Percentiles rank a stretch among this genome's conserved stretches.
These are phyloP conservation scores for Tetragnatha versicolor DNA, from an alignment of 1,140 invertebrate species.

Conservation along the genomic window DNA sequence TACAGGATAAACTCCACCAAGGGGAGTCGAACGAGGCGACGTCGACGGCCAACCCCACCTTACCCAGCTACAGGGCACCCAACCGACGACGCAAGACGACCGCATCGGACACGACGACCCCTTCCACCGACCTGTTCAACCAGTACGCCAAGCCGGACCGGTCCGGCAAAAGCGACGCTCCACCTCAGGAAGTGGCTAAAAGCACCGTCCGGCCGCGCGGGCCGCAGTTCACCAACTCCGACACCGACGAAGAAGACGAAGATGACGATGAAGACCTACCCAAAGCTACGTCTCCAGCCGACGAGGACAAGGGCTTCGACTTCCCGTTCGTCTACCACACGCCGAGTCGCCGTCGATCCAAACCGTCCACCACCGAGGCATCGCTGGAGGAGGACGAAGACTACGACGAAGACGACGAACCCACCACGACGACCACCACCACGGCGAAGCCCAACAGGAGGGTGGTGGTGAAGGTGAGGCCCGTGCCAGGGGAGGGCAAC, in stretches of 20 bases:
- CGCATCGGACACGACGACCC: neutral
- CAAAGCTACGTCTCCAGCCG: neutral
- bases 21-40: slow-evolving; percentile 32
- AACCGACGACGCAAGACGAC: slow-evolving; percentile 8
- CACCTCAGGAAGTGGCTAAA: neutral
- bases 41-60: slow-evolving; percentile 32
- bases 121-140: slow-evolving; percentile 5
- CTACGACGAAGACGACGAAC: slow-evolving; percentile 23
- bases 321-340: slow-evolving; percentile 57
- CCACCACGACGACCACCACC: slow-evolving; percentile 14
- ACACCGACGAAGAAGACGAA: neutral
- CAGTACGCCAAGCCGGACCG: slow-evolving; percentile 49
- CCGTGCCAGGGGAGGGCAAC: slow-evolving; percentile 25
- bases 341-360: slow-evolving; percentile 21
- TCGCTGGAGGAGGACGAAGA: slow-evolving; percentile 31
- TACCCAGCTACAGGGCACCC: slow-evolving; percentile 27
- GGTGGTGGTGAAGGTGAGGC: slow-evolving; percentile 44
- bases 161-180: neutral
- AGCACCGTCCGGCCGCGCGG: slow-evolving; percentile 38
- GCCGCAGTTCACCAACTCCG: slow-evolving; percentile 36
- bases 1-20: slow-evolving; percentile 38
- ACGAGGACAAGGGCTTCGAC: slow-evolving; percentile 5
- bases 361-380: neutral
- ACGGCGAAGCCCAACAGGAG: slow-evolving; percentile 14
- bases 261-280: neutral